phyloP scores from a whole-genome alignment of 2,113 vertebrate genomes.

The Albula goreensis region DNA sequence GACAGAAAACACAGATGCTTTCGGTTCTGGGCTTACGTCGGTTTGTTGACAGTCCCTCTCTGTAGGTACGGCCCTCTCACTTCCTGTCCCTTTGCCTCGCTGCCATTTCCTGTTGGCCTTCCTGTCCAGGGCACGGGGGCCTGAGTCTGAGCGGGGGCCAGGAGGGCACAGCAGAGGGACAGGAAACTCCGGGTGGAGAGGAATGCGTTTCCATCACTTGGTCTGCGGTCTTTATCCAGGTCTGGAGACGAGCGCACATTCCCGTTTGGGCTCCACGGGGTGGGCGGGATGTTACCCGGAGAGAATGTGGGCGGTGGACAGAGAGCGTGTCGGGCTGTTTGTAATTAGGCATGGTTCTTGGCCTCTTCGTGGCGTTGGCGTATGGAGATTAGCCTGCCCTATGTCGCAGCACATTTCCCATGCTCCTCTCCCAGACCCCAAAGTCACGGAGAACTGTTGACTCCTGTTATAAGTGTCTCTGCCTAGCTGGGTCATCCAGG shows the following conservation, averaged over 20 bases:
- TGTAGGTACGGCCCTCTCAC: neutral
- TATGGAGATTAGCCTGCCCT: neutral
- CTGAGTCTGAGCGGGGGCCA: neutral
- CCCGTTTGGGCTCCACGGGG: neutral
- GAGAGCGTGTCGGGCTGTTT: neutral
- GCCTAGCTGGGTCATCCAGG: too few species aligned
- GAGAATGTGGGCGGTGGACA: slow-evolving; percentile 9
- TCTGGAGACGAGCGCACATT: neutral
- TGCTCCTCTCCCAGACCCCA: neutral
- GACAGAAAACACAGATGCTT: neutral
- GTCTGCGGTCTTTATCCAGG: neutral
- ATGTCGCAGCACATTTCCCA: neutral
- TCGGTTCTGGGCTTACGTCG: neutral
- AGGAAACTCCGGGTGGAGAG: neutral
- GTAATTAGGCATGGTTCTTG: neutral
- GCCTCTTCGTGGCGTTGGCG: neutral
- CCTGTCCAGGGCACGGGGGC: neutral
- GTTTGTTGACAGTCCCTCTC: neutral
- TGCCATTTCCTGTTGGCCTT: neutral
- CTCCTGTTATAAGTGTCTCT: neutral
- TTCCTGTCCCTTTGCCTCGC: neutral
- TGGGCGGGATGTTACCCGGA: neutral
- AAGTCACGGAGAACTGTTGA: neutral
- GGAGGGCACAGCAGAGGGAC: neutral
- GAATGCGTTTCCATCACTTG: neutral